Base-by-base conservation (phyloP, 2,113 vertebrate species). In the Hylia prasina region DNA sequence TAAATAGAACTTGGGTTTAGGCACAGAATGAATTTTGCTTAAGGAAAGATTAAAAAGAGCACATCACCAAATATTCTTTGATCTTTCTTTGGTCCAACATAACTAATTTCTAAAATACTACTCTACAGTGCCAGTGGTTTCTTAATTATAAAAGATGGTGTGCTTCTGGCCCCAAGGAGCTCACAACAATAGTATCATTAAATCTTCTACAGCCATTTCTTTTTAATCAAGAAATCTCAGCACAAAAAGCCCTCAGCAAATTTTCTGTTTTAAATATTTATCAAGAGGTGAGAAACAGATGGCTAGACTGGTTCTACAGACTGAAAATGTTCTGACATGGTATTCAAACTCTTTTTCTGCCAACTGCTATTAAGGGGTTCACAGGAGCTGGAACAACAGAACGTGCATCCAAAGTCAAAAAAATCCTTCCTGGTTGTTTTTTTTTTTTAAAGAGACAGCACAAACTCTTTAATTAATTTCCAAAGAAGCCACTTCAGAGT, bases 251-350 rank as follows among this genome's bases (percentile, higher is more conserved):
- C 90, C 76, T 84, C 64, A 96, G 92, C 86, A 92, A 88, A 96
- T 88, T 66, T 94, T 94, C 78, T 93, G 47, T 60, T 93, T 93
- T 96, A 94, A 97, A 95, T 95, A 96, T 96, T 90, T 94, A 94
- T 95, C 95, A 94, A 75, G 93, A 96, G 87, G 95, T 96, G 90
- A 90, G 93, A 94, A 96, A 93, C 82, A 95, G 92, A 96, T 94
- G 87, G 94, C 66, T 90, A 90, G 82, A 96, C 94, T 95, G 92
- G 95, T 96, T 94, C 82, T 83, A 80, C 91, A 88, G 79, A 95
- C 86, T 86, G 76, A 80, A 93, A 95, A 58, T 44, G 47, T 58
- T 93, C 86, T 68, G 68, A 89, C 82, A 68, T 18, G 27, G 80
- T 51, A 92, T 83, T 92, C 68, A 90, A 87, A 72, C 35, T 50